Percentiles rank a stretch among this genome's conserved stretches.
Evolutionary conservation across 1,140 invertebrate species (phyloP).

Genomic region (Coelopa frigida): DNA sequence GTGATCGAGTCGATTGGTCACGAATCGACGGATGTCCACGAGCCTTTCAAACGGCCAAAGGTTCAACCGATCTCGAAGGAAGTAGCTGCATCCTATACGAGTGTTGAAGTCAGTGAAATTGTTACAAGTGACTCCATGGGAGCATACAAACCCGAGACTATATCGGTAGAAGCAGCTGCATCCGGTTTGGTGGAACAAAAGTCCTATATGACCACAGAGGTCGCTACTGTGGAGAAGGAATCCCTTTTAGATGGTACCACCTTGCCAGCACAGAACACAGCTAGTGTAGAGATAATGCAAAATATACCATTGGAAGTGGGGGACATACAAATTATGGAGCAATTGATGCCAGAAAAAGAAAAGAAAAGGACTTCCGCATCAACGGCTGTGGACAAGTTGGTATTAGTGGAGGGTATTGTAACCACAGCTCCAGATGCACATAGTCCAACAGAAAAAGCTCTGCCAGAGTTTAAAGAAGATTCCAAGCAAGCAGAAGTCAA

Average conservation of each 20-base stretch:
- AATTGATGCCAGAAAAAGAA: conserved; percentile 4
- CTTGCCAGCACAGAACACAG: conserved; percentile 12
- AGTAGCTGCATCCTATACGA: no score
- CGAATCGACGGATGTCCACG: no score
- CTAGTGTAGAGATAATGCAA: conserved; percentile 17
- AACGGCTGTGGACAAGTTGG: conserved; percentile 7
- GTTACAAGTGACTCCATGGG: no score
- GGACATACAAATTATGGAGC: conserved; percentile 48
- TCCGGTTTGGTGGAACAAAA: not conserved
- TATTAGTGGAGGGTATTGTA: conserved; percentile 14
- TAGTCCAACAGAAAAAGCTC: conserved; percentile 25
- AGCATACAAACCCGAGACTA: no score
- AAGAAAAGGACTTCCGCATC: not conserved
- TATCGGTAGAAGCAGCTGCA: no score
- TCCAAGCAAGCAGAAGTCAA: conserved; percentile 15
- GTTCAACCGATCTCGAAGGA: no score
- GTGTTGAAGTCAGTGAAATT: no score
- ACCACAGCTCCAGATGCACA: conserved; percentile 22
- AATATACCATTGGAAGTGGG: conserved; percentile 49
- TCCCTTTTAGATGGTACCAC: not conserved
- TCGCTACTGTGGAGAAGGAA: conserved; percentile 3
- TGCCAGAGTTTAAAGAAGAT: conserved; percentile 16
- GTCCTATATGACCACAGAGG: conserved; percentile 1
- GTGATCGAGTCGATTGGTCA: no score
- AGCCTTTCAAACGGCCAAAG: no score